Percentiles rank a stretch among this genome's conserved stretches.
Evolutionary conservation across 2,113 vertebrate genomes (phyloP).

Genomic region (Gyps fulvus): DNA sequence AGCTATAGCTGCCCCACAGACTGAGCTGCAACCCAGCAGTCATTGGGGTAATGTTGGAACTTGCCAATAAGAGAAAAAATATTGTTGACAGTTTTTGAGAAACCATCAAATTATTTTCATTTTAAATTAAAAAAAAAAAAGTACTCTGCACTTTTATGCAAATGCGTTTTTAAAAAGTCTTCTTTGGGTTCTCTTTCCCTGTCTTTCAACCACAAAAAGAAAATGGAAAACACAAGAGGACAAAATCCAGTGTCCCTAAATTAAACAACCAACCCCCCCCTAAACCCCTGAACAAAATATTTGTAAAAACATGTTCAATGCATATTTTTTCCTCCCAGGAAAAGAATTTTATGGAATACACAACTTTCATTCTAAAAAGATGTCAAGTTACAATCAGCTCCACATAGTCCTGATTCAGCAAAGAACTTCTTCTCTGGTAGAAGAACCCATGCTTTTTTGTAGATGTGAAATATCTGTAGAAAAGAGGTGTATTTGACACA

Average conservation of each 20-base stretch:
- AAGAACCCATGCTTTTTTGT: not conserved
- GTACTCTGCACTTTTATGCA: not conserved
- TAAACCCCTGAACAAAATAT: not conserved
- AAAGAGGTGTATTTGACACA: not conserved
- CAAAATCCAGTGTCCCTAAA: not conserved
- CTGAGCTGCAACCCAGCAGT: not conserved
- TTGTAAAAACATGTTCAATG: not conserved
- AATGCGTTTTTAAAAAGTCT: not conserved
- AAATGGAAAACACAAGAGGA: not conserved
- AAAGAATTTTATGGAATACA: not conserved
- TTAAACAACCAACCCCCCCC: not conserved
- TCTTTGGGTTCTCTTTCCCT: not conserved
- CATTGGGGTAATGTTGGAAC: not conserved
- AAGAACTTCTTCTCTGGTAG: not conserved
- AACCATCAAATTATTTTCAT: not conserved
- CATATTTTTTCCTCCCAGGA: not conserved
- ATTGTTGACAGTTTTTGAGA: not conserved
- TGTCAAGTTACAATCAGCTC: not conserved
- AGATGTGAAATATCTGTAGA: not conserved
- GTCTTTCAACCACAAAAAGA: not conserved
- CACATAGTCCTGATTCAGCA: not conserved
- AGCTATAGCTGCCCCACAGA: not conserved
- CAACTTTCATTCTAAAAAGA: not conserved
- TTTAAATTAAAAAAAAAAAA: not conserved
- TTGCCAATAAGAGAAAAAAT: not conserved